A percentile compares a stretch with the other conserved stretches of the same genome.
Conservation (phyloP, 2,888 invertebrate genomes). For the Chromoteleia sp. region DNA sequence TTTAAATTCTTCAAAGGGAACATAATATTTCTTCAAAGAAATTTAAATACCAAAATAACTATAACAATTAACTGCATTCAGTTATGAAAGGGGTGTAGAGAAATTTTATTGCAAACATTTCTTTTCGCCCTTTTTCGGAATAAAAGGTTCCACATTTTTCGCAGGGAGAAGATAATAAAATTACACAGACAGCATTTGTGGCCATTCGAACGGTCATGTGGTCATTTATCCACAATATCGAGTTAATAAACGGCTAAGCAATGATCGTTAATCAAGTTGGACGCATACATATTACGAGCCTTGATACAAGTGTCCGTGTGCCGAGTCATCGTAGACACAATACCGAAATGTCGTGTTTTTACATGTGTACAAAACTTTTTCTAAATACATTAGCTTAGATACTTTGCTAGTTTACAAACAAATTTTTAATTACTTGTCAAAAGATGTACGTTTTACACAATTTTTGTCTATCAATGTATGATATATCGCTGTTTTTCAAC, state of each 20-base stretch:
- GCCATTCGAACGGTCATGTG: conserved; percentile 74
- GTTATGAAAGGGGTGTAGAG: neutral
- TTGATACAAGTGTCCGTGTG: conserved; percentile 74
- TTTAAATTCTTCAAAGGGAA: neutral
- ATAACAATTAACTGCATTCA: neutral
- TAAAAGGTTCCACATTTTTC: conserved; percentile 15
- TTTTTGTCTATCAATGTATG: conserved; percentile 30
- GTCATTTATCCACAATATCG: conserved; percentile 73
- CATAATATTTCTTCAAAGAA: no score
- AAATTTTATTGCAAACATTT: neutral
- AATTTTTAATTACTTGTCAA: conserved; percentile 40
- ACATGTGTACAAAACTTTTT: conserved; percentile 71
- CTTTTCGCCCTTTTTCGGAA: neutral
- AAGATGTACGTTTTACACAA: conserved; percentile 40
- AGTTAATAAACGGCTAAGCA: conserved; percentile 70
- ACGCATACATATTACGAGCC: conserved; percentile 76
- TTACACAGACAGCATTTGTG: conserved; percentile 72
- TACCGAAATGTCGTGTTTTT: conserved; percentile 69
- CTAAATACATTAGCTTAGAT: conserved; percentile 58
- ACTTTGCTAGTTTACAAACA: conserved; percentile 50
- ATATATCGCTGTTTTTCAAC: conserved; percentile 7
- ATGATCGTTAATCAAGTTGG: conserved; percentile 75
- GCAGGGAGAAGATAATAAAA: conserved; percentile 44
- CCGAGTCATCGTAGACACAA: conserved; percentile 50
- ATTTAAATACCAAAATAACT: no score